A percentile compares a stretch with the other conserved stretches of the same genome.
phyloP scores from a whole-genome alignment of 1,140 invertebrate species.

The Cyclargus thomasi region DNA sequence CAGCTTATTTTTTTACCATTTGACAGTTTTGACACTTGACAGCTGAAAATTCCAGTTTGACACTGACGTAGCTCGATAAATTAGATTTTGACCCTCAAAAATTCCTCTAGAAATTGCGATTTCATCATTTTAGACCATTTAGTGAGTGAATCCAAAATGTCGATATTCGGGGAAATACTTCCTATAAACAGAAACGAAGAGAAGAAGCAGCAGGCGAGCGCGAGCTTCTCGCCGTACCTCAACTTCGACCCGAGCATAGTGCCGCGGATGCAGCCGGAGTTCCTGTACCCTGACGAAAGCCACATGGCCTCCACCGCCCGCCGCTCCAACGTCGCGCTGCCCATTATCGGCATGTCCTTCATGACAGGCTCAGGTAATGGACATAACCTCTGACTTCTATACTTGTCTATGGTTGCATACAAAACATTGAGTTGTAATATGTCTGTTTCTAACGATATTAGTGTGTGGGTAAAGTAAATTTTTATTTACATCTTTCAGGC shows the following conservation, averaged over 20 bases:
- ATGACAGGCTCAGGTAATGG: constrained; percentile 83
- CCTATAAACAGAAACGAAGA: constrained; percentile 60
- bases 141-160: constrained; percentile 57
- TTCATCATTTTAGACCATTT: constrained; percentile 42
- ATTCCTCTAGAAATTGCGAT: constrained; percentile 36
- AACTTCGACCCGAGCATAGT: constrained; percentile 93
- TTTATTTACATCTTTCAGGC: constrained; percentile 52
- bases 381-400: constrained; percentile 57
- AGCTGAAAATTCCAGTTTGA: background rate
- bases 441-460: background rate
- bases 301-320: constrained; percentile 70
- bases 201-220: constrained; percentile 41
- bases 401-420: constrained; percentile 27
- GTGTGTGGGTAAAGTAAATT: background rate
- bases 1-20: background rate
- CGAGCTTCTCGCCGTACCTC: constrained; percentile 89
- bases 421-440: background rate
- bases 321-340: constrained; percentile 85
- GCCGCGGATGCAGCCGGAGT: constrained; percentile 89
- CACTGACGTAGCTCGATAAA: background rate
- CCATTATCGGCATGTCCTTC: constrained; percentile 92
- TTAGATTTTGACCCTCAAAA: constrained; percentile 2
- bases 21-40: constrained; percentile 2
- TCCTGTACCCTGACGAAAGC: constrained; percentile 89
- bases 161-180: constrained; percentile 62